Conservation (phyloP, 2,797 vertebrate genomes). For the Pangasius larnaudii region DNA sequence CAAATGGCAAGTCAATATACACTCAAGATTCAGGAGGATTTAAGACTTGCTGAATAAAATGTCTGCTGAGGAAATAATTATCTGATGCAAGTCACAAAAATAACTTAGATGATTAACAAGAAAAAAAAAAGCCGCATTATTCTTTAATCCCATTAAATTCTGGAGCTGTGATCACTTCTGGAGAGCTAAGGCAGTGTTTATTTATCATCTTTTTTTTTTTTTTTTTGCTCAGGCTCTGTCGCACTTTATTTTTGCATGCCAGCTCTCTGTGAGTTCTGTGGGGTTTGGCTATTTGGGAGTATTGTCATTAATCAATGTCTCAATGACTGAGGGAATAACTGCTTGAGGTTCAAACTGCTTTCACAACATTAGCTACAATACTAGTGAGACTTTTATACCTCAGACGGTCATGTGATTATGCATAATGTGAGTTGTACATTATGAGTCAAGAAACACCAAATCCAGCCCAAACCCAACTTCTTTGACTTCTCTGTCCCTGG, state of each 20-base stretch:
- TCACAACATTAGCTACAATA: not conserved
- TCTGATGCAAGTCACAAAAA: not conserved
- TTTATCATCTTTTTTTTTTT: not conserved
- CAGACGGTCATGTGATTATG: not conserved
- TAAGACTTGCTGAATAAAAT: slow-evolving; percentile 14
- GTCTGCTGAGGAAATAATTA: slow-evolving; percentile 6
- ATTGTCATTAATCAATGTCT: slow-evolving; percentile 5
- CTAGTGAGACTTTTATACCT: not conserved
- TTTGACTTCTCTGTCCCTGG: not conserved
- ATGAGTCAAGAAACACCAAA: not conserved
- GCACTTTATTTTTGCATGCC: not conserved
- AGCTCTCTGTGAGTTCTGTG: not conserved
- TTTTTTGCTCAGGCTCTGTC: not conserved
- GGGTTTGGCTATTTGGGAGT: not conserved
- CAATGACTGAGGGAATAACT: too few species aligned
- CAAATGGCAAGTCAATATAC: slow-evolving; percentile 1
- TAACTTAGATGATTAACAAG: not conserved
- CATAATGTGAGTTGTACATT: not conserved
- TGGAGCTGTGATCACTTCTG: not conserved
- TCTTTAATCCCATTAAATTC: slow-evolving; percentile 2
- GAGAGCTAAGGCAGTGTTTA: not conserved
- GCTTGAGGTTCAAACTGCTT: not conserved
- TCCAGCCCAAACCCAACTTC: not conserved
- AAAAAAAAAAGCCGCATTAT: not conserved
- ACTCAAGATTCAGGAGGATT: not conserved